phyloP scores from a whole-genome alignment of 1,140 invertebrate species.

The Nautilus pompilius region DNA sequence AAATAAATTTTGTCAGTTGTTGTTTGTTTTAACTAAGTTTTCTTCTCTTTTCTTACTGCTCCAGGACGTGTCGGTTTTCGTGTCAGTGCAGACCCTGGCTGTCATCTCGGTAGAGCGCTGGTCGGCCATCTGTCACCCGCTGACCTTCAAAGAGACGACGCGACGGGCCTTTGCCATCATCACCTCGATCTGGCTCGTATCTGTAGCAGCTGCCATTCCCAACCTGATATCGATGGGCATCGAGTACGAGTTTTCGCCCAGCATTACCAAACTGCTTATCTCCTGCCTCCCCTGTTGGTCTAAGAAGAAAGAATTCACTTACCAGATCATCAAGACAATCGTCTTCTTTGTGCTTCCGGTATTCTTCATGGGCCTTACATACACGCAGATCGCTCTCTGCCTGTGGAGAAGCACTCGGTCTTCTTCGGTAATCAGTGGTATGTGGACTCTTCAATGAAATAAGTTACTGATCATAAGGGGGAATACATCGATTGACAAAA shows the following conservation, averaged over 20 bases:
- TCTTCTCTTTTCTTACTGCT: constrained; percentile 10
- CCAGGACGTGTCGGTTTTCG: constrained; percentile 83
- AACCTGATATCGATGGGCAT: constrained; percentile 13
- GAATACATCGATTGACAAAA: too few species aligned
- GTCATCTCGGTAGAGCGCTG: constrained; percentile 88
- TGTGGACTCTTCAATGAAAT: too few species aligned
- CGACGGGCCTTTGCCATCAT: constrained; percentile 71
- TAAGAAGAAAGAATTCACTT: constrained; percentile 55
- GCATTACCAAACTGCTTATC: constrained; percentile 24
- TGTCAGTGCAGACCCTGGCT: constrained; percentile 83
- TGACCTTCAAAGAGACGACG: constrained; percentile 73
- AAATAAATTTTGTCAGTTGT: too few species aligned
- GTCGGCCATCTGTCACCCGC: constrained; percentile 87
- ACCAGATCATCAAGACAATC: constrained; percentile 67
- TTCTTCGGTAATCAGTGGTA: too few species aligned
- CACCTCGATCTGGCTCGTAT: constrained; percentile 68
- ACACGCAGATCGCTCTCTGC: constrained; percentile 77
- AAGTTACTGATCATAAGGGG: too few species aligned
- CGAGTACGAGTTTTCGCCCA: constrained; percentile 14
- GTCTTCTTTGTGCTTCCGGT: constrained; percentile 74
- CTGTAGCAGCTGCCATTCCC: constrained; percentile 21
- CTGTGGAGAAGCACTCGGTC: constrained; percentile 75
- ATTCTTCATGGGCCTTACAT: constrained; percentile 77
- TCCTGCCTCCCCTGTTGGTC: constrained; percentile 15
- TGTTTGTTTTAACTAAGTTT: too few species aligned